Evolutionary conservation across 2,888 invertebrate species (phyloP).

Genomic region (Schizotus pectinicornis): DNA sequence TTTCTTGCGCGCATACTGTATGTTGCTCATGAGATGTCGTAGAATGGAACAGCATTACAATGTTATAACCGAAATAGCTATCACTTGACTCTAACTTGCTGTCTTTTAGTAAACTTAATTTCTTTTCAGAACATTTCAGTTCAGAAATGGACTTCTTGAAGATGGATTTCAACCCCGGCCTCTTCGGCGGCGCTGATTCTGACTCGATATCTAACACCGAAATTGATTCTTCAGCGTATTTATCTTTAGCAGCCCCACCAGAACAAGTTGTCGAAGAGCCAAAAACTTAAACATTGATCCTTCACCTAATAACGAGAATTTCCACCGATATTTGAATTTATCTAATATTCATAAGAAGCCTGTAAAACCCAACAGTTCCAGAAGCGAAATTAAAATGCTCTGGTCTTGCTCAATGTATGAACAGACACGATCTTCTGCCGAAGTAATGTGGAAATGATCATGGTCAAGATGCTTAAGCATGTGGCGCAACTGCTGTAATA

Average conservation of each 20-base stretch:
- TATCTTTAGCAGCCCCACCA: constrained; percentile 18
- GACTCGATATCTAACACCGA: constrained; percentile 45
- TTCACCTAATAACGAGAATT: constrained; percentile 1
- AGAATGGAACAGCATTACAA: too few relatives aligned
- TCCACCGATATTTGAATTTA: constrained; percentile 4
- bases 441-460: constrained; percentile 58
- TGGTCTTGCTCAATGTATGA: constrained; percentile 47
- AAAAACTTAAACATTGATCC: constrained; percentile 27
- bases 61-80: too few relatives aligned
- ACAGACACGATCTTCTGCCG: constrained; percentile 39
- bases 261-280: constrained; percentile 19
- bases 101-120: neutral
- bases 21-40: too few relatives aligned
- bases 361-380: constrained; percentile 1
- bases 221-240: constrained; percentile 24
- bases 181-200: constrained; percentile 69
- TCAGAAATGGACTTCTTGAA: constrained; percentile 82
- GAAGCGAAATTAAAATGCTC: constrained; percentile 40
- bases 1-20: too few relatives aligned
- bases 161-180: constrained; percentile 83
- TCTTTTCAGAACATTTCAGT: constrained; percentile 65
- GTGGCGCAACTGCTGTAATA: constrained; percentile 82
- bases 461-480: constrained; percentile 82
- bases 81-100: too few relatives aligned
- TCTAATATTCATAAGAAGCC: constrained; percentile 10